Evolutionary conservation across 2,797 vertebrate genomes (phyloP).

Genomic region (Tokudaia muenninki): DNA sequence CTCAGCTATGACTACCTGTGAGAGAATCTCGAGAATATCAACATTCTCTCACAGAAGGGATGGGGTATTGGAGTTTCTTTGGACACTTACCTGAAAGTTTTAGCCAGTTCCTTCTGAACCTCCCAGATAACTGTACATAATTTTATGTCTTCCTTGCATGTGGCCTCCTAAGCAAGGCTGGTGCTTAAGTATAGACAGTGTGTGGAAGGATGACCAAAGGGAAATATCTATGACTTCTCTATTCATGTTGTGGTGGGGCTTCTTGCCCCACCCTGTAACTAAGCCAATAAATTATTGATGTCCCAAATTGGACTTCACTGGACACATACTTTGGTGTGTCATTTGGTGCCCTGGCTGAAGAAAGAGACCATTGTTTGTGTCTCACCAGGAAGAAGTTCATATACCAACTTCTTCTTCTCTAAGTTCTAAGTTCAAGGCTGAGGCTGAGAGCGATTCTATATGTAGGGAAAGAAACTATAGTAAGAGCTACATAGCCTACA

Average conservation of each 20-base stretch:
- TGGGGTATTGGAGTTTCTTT: too few species aligned
- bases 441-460: background rate
- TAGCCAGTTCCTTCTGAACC: background rate
- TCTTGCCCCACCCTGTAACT: background rate
- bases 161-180: background rate
- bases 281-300: background rate
- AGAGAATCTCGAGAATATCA: background rate
- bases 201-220: background rate
- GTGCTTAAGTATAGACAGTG: background rate
- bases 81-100: background rate
- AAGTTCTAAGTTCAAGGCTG: background rate
- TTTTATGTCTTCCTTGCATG: background rate
- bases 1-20: background rate
- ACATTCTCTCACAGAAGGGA: background rate
- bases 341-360: too few species aligned
- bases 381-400: background rate
- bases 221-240: background rate
- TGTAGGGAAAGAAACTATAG: accelerated
- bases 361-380: background rate
- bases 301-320: background rate
- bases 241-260: background rate
- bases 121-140: background rate
- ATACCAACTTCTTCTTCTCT: background rate
- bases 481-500: background rate
- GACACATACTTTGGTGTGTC: background rate